Conservation (phyloP, 2,888 invertebrate species). For the Monochamus alternatus region DNA sequence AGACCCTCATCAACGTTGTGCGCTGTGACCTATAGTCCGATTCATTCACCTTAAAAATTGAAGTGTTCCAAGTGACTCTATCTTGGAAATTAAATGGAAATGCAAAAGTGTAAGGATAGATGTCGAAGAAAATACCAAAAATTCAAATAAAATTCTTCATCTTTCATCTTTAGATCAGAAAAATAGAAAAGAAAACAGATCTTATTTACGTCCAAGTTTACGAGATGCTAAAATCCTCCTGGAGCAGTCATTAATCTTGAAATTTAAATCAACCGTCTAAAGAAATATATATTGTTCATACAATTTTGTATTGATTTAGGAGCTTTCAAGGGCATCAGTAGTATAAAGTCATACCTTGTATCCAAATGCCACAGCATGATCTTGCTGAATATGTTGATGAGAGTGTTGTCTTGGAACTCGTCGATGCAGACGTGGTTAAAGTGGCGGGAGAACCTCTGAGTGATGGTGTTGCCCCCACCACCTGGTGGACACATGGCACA, state of each 20-base stretch:
- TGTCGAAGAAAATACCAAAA: no score
- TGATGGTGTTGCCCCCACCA: slow-evolving; percentile 85
- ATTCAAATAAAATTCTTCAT: no score
- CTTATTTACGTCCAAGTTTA: no score
- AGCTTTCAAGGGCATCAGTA: background rate
- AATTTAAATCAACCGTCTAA: background rate
- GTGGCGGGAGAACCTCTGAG: slow-evolving; percentile 89
- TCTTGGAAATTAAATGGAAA: no score
- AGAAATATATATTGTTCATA: no score
- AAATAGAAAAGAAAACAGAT: no score
- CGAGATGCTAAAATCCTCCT: background rate
- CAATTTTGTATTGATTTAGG: background rate
- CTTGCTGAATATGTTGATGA: slow-evolving; percentile 89
- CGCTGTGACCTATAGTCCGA: no score
- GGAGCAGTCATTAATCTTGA: background rate
- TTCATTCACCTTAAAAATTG: no score
- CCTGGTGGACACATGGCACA: slow-evolving; percentile 91
- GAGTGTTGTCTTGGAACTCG: slow-evolving; percentile 89
- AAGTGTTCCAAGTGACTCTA: no score
- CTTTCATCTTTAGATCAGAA: no score
- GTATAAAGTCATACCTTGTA: slow-evolving; percentile 77
- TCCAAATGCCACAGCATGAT: slow-evolving; percentile 97
- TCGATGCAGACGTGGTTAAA: slow-evolving; percentile 90
- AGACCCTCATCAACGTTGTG: no score
- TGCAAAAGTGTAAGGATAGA: no score